phyloP scores from a whole-genome alignment of 2,113 vertebrate genomes.

The Prunella fulvescens region DNA sequence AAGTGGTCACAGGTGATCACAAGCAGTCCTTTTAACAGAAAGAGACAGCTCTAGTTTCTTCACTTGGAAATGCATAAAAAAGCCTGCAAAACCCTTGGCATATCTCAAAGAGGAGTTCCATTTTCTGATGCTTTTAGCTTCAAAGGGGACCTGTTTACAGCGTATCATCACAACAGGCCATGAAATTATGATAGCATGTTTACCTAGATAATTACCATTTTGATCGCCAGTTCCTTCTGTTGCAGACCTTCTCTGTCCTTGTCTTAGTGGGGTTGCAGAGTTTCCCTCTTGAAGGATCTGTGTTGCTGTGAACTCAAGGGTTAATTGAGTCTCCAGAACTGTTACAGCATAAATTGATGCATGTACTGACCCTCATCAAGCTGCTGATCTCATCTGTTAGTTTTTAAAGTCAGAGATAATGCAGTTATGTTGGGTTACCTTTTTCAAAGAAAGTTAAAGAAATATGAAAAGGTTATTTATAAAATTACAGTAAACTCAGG shows the following conservation, averaged over 20 bases:
- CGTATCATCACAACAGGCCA: neutral
- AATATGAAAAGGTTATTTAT: neutral
- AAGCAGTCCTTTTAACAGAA: neutral
- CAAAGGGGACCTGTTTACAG: neutral
- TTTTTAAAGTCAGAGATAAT: neutral
- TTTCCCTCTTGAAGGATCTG: neutral
- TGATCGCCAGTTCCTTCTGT: neutral
- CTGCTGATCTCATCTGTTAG: neutral
- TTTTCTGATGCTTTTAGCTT: neutral
- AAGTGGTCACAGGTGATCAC: fast-evolving
- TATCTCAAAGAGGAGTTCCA: neutral
- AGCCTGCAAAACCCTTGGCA: neutral
- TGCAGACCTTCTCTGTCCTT: neutral
- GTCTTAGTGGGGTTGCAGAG: neutral
- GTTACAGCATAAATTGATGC: neutral
- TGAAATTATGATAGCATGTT: neutral
- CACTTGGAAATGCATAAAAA: neutral
- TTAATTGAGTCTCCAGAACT: neutral
- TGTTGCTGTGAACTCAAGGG: neutral
- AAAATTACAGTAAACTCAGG: neutral
- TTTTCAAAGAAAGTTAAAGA: neutral
- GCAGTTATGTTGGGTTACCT: neutral
- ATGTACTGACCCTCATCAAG: neutral
- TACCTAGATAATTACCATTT: neutral
- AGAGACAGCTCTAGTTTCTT: neutral